Base-by-base conservation (phyloP, 2,888 invertebrate species). In the Deroplatys truncata region DNA sequence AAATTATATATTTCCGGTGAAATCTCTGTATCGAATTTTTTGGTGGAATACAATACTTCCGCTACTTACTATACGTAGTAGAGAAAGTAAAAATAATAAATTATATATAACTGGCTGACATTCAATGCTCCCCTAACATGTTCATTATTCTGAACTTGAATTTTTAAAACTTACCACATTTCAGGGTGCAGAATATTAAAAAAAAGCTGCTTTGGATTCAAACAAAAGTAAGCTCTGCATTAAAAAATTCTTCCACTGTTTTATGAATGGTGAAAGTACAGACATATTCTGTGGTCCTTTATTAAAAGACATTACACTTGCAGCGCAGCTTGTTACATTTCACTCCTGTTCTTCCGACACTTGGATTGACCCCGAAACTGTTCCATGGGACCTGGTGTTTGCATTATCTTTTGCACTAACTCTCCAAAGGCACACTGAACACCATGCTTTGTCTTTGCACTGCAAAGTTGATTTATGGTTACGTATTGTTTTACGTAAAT, bases 381-480 rank as follows among this genome's bases (percentile, higher is more conserved):
- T 91, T 29, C 91, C 92, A 31, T 91, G 90, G 98, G 95, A 25
- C 98, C 98, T 31, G 98, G 98, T 0, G 98, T 98, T 94, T 98
- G 98, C 92, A 98, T 96, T 91, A 98, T 98, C 98, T 98, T 99
- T 94, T 98, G 98, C 28, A 99, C 99, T 91, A 99, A 95, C 93
- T 99, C 99, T 94, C 98, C 99, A 93, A 99, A 99, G 85, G 99
- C 99, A 94, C 96, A 96, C 92, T 97, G 97, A 72, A 99, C 99
- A 84, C 98, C 98, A 93, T 99, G 98, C 92, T 97, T 97, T 16
- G 99, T 99, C 94, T 99, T 99, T 4, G 99, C 99, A 93, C 98
- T 98, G n/a, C n/a, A n/a, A n/a, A n/a, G n/a, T n/a, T n/a, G n/a
- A n/a, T n/a, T n/a, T n/a, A n/a, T n/a, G n/a, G n/a, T n/a, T n/a